Conservation (phyloP, 2,797 vertebrate genomes). For the Halcyon badia region DNA sequence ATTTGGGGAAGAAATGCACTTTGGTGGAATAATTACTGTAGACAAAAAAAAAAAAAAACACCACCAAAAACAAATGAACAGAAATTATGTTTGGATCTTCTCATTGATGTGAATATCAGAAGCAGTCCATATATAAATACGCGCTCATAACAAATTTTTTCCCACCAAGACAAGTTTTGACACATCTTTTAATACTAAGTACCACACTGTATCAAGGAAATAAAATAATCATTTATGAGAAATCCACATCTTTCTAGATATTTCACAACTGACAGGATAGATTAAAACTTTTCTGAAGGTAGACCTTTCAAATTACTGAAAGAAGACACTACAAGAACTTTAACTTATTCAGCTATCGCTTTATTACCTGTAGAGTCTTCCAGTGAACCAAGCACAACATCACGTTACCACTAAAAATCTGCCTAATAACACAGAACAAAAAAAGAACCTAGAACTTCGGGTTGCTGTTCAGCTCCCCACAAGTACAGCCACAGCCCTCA, state of each 20-base stretch:
- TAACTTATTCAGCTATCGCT: background rate
- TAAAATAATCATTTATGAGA: background rate
- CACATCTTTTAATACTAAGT: background rate
- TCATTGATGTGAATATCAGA: background rate
- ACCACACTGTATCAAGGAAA: background rate
- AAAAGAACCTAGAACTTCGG: background rate
- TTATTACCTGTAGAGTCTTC: background rate
- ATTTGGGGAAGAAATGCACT: background rate
- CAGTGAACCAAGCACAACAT: background rate
- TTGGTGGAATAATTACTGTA: background rate
- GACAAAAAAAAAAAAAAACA: background rate
- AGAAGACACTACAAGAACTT: background rate
- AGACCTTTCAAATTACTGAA: background rate
- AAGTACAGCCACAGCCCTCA: rapidly evolving
- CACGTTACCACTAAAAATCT: background rate
- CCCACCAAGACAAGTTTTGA: background rate
- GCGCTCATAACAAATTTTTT: background rate
- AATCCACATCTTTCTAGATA: background rate
- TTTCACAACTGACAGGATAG: background rate
- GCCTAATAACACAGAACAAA: background rate
- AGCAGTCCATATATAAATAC: background rate
- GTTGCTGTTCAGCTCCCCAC: background rate
- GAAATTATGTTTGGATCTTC: background rate
- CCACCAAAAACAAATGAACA: background rate
- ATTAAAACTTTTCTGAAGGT: background rate